Conservation (phyloP, 2,888 invertebrate species). For the Sympetrum striolatum region DNA sequence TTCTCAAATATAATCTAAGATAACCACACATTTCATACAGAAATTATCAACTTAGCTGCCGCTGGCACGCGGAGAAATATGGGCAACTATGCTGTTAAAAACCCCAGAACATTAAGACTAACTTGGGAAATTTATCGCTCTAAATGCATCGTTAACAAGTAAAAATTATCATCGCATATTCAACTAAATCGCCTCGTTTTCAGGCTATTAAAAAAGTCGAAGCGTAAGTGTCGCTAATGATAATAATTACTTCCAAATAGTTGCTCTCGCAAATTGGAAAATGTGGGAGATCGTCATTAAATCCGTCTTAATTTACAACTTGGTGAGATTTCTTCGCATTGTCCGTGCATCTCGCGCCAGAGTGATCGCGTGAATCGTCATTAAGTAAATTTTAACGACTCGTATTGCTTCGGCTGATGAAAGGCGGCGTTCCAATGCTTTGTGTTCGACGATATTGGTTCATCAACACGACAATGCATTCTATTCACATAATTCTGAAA, state of each 20-base stretch:
- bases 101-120: not conserved
- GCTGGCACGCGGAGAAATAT: no score
- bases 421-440: no score
- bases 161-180: not conserved
- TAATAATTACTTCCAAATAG: not conserved
- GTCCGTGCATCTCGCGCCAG: no score
- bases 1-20: no score
- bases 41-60: no score
- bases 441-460: no score
- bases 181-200: constrained; percentile 9
- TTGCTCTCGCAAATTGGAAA: not conserved
- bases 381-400: not conserved
- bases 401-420: not conserved
- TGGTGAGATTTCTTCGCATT: no score
- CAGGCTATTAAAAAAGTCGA: not conserved
- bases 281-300: not conserved
- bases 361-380: not conserved
- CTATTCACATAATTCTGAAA: no score
- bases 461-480: no score
- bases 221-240: not conserved
- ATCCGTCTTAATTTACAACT: not conserved
- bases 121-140: not conserved
- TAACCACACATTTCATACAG: no score
- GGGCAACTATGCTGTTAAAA: no score
- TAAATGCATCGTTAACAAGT: not conserved